Percentiles rank a stretch among this genome's conserved stretches.
These are phyloP conservation scores for Nomada goodeniana DNA, from an alignment of 2,888 invertebrate genomes.

Conservation along the genomic window DNA sequence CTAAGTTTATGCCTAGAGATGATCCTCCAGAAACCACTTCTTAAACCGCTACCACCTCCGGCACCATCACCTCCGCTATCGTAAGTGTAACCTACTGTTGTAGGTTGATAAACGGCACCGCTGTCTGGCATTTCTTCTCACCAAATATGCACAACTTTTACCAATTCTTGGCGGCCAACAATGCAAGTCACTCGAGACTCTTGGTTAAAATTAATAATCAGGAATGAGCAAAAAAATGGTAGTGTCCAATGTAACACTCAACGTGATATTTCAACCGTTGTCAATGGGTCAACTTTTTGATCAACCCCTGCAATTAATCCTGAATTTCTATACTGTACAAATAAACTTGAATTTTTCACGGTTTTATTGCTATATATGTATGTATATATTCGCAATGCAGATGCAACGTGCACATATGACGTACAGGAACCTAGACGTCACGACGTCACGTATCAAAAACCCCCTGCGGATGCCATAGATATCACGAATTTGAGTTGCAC, in stretches of 20 bases:
- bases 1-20: conserved; percentile 82
- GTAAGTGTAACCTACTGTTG: conserved; percentile 82
- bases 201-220: conserved; percentile 2
- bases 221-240: conserved; percentile 1
- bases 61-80: conserved; percentile 78
- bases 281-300: conserved; percentile 2
- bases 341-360: conserved; percentile 14
- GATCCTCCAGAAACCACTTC: conserved; percentile 79
- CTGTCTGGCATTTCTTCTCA: conserved; percentile 80
- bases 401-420: conserved; percentile 35
- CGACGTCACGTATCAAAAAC: conserved; percentile 22
- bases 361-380: conserved; percentile 20
- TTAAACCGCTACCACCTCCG: conserved; percentile 73
- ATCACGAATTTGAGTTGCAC: conserved; percentile 18
- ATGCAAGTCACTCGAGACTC: conserved; percentile 9
- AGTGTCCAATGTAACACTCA: not conserved
- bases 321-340: not conserved
- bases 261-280: not conserved
- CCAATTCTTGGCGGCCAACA: not conserved
- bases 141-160: conserved; percentile 59
- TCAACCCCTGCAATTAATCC: conserved; percentile 1
- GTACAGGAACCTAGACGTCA: conserved; percentile 1
- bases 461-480: conserved; percentile 19
- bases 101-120: conserved; percentile 83
- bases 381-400: conserved; percentile 52